Evolutionary conservation across 2,113 vertebrate genomes (phyloP).

Genomic region (Limanda limanda): DNA sequence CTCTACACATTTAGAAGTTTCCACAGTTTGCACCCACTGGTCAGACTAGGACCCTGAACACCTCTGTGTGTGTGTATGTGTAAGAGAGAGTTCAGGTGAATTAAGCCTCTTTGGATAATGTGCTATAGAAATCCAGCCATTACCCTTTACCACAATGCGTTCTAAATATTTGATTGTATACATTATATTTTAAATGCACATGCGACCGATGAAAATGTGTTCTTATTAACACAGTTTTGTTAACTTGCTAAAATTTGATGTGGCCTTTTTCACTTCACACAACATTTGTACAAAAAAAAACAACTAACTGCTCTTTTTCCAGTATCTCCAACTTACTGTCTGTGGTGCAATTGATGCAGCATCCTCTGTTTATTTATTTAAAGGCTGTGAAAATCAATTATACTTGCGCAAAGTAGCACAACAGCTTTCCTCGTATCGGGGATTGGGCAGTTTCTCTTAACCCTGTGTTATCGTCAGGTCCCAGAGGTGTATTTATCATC

Average conservation of each 20-base stretch:
- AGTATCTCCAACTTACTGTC: background rate
- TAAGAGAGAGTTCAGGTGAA: too few species aligned
- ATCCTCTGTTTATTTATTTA: background rate
- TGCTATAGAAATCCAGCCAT: background rate
- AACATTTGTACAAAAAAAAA: too few species aligned
- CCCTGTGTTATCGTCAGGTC: background rate
- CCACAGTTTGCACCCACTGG: background rate
- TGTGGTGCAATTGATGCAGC: background rate
- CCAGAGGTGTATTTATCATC: constrained; percentile 7
- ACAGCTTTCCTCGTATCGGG: background rate
- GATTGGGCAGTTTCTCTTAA: background rate
- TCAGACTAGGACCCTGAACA: background rate
- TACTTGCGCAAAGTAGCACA: background rate
- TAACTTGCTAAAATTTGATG: too few species aligned
- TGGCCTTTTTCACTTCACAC: too few species aligned
- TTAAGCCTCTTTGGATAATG: background rate
- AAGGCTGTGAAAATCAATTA: background rate
- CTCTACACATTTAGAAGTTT: background rate
- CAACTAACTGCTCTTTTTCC: background rate
- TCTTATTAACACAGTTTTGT: too few species aligned
- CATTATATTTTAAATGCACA: background rate
- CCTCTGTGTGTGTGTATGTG: too few species aligned
- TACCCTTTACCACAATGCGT: background rate
- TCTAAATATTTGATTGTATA: background rate
- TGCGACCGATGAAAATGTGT: background rate